Percentiles rank a stretch among this genome's conserved stretches.
Evolutionary conservation across 2,888 invertebrate species (phyloP).

Genomic region (Ochropleura plecta): DNA sequence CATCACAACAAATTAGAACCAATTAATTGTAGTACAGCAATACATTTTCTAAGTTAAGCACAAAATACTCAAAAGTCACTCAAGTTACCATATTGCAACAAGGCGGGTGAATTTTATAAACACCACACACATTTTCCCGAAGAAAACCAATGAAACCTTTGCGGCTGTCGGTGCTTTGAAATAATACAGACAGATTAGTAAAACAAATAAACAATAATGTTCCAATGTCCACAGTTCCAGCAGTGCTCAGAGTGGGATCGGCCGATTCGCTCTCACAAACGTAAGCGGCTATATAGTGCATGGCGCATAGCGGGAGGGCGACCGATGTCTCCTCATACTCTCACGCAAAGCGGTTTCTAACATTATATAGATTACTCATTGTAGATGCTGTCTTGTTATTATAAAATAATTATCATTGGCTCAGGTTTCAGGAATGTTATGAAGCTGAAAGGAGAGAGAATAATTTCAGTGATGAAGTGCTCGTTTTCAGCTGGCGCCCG

Average conservation of each 20-base stretch:
- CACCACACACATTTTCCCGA: not conserved
- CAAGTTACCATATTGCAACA: not conserved
- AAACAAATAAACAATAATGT: conserved; percentile 28
- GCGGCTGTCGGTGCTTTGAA: too few relatives aligned
- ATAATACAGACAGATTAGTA: not conserved
- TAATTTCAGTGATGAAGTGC: not conserved
- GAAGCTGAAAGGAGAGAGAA: not conserved
- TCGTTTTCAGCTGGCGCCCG: not conserved
- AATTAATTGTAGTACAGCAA: not conserved
- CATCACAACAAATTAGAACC: not conserved
- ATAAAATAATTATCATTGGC: not conserved
- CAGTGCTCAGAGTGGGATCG: conserved; percentile 51
- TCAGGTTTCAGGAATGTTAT: not conserved
- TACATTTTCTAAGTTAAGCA: not conserved
- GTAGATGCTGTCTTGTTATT: conserved; percentile 34
- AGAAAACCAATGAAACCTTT: not conserved
- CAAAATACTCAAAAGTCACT: not conserved
- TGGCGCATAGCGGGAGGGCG: conserved; percentile 67
- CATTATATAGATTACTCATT: conserved; percentile 55
- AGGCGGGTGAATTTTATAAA: not conserved
- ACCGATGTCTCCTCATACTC: conserved; percentile 69
- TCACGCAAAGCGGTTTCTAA: conserved; percentile 62
- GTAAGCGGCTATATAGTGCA: conserved; percentile 69
- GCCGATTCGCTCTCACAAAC: conserved; percentile 71
- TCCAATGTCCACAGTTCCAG: conserved; percentile 54